These are phyloP conservation scores for Pagrus major DNA, from an alignment of 2,113 vertebrate genomes.

Conservation along the genomic window DNA sequence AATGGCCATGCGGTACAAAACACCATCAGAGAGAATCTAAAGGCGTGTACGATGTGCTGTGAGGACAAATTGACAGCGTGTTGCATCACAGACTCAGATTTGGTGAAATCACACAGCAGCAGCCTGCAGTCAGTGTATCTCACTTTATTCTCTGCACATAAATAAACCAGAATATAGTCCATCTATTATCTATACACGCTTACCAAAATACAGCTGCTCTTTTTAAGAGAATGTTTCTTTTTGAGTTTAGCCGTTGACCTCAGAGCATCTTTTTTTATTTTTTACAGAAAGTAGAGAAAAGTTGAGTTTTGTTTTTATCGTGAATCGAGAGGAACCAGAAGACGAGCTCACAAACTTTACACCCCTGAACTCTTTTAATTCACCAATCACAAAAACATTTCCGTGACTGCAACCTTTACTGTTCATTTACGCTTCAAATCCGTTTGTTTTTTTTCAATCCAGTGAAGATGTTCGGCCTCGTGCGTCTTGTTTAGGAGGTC, in stretches of 20 bases:
- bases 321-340: no score
- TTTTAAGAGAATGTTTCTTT: constrained; percentile 4
- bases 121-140: constrained; percentile 6
- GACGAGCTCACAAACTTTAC: no score
- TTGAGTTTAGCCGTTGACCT: no score
- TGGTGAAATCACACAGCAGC: constrained; percentile 20
- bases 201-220: not conserved
- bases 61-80: constrained; percentile 39
- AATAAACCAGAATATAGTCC: constrained; percentile 18
- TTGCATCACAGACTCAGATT: constrained; percentile 58
- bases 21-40: constrained; percentile 23
- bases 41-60: not conserved
- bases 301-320: constrained; percentile 8
- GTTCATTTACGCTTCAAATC: no score
- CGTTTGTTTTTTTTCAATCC: no score
- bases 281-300: not conserved
- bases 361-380: no score
- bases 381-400: no score
- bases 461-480: no score
- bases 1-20: constrained; percentile 4
- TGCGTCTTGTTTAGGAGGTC: no score
- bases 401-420: no score
- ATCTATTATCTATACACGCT: not conserved
- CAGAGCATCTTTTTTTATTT: no score
- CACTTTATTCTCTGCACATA: constrained; percentile 17